Evolutionary conservation across 2,797 vertebrate genomes (phyloP).

Genomic region (Parotocinclus haroldoi): DNA sequence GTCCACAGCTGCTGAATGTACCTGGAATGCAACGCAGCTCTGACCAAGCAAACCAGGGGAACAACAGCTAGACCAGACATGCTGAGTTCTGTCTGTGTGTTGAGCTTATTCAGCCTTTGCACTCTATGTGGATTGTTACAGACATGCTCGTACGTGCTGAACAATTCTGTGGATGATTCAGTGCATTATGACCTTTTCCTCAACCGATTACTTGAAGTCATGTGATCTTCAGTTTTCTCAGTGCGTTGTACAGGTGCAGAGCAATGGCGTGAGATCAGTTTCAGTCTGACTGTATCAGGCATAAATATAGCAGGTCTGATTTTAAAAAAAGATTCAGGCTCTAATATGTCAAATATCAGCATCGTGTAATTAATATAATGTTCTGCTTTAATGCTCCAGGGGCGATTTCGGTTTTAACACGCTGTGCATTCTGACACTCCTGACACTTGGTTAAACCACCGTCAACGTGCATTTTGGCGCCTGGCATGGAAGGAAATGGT

Average conservation of each 20-base stretch:
- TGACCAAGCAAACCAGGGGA: not conserved
- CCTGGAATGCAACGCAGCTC: not conserved
- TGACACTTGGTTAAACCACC: too few species aligned
- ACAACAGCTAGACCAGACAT: constrained; percentile 10
- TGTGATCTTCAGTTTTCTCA: constrained; percentile 28
- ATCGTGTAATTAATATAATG: too few species aligned
- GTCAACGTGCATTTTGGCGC: too few species aligned
- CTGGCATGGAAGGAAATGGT: constrained; percentile 12
- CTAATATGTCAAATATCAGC: too few species aligned
- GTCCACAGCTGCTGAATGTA: not conserved
- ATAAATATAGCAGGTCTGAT: too few species aligned
- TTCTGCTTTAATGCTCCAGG: too few species aligned
- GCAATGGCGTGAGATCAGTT: not conserved
- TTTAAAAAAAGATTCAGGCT: too few species aligned
- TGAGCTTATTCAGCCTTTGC: not conserved
- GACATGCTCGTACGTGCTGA: constrained; percentile 28
- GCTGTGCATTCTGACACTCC: too few species aligned
- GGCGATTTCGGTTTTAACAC: too few species aligned
- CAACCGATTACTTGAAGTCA: constrained; percentile 43
- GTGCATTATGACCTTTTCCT: not conserved
- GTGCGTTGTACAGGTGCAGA: not conserved
- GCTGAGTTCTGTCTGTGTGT: not conserved
- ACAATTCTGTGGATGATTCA: not conserved
- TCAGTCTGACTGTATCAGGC: not conserved
- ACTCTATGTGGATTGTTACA: not conserved